These are phyloP conservation scores for Dusona sp. DNA, from an alignment of 2,888 invertebrate species.

Conservation along the genomic window DNA sequence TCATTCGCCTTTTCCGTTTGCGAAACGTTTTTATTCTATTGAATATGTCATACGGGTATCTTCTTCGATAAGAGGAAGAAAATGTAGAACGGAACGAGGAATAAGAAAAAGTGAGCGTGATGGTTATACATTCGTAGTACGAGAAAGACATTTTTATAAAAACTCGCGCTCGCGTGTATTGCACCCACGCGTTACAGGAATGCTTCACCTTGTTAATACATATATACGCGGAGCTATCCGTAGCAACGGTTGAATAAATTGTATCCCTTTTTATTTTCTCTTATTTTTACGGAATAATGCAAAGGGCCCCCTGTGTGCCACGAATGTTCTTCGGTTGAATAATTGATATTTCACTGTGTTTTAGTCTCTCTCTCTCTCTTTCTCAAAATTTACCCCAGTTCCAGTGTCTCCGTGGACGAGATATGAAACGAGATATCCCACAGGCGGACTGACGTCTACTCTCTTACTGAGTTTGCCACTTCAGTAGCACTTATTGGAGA, in stretches of 20 bases:
- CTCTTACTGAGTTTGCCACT: slow-evolving; percentile 22
- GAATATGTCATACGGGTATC: slow-evolving; percentile 27
- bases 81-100: background rate
- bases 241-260: slow-evolving; percentile 60
- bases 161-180: slow-evolving; percentile 36
- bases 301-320: slow-evolving; percentile 26
- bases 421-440: slow-evolving; percentile 29
- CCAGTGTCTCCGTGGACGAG: slow-evolving; percentile 28
- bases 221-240: slow-evolving; percentile 41
- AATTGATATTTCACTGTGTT: slow-evolving; percentile 63
- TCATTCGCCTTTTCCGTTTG: slow-evolving; percentile 15
- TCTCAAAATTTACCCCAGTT: background rate
- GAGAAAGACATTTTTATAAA: slow-evolving; percentile 61
- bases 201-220: slow-evolving; percentile 38
- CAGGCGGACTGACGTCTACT: slow-evolving; percentile 22
- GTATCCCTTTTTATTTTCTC: slow-evolving; percentile 35
- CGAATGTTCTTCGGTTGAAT: slow-evolving; percentile 45
- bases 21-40: slow-evolving; percentile 45
- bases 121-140: background rate
- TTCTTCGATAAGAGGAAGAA: background rate
- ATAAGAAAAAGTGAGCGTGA: slow-evolving; percentile 14
- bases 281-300: slow-evolving; percentile 54
- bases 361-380: slow-evolving; percentile 20
- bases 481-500: background rate
- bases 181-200: slow-evolving; percentile 11